Conservation (phyloP, 1,140 invertebrate genomes). For the Camponotus vicinus region DNA sequence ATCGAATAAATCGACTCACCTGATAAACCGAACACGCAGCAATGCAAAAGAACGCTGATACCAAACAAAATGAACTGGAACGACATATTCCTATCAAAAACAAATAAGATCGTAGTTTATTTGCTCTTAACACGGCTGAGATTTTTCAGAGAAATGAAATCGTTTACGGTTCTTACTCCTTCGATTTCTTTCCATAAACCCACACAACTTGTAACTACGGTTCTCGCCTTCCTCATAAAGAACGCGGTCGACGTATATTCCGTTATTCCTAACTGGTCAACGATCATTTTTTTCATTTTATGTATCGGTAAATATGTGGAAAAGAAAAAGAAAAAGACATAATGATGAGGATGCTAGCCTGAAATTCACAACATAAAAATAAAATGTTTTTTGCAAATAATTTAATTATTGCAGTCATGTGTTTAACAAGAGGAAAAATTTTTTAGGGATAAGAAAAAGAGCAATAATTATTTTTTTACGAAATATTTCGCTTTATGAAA, state of each 20-base stretch:
- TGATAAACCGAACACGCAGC: neutral
- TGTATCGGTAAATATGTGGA: neutral
- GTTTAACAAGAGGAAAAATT: neutral
- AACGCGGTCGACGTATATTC: constrained; percentile 59
- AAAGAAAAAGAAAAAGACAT: constrained; percentile 11
- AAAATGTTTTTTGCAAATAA: neutral
- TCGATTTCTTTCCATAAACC: constrained; percentile 54
- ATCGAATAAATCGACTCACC: constrained; percentile 60
- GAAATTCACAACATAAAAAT: no score
- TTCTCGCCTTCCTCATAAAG: constrained; percentile 16
- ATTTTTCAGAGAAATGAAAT: constrained; percentile 42
- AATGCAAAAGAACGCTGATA: neutral
- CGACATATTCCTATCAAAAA: constrained; percentile 31
- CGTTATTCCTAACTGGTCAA: constrained; percentile 72
- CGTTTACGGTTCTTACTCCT: constrained; percentile 3
- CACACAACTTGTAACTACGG: constrained; percentile 35
- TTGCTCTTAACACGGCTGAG: neutral
- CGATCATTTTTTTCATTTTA: constrained; percentile 52
- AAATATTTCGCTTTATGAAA: constrained; percentile 6
- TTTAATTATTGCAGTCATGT: neutral
- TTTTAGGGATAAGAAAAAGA: neutral
- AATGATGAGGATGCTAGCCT: neutral
- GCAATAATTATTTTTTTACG: neutral
- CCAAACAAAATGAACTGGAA: neutral
- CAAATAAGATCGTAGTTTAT: neutral